Evolutionary conservation across 1,140 invertebrate species (phyloP).

Genomic region (Drosophila pectinifera): DNA sequence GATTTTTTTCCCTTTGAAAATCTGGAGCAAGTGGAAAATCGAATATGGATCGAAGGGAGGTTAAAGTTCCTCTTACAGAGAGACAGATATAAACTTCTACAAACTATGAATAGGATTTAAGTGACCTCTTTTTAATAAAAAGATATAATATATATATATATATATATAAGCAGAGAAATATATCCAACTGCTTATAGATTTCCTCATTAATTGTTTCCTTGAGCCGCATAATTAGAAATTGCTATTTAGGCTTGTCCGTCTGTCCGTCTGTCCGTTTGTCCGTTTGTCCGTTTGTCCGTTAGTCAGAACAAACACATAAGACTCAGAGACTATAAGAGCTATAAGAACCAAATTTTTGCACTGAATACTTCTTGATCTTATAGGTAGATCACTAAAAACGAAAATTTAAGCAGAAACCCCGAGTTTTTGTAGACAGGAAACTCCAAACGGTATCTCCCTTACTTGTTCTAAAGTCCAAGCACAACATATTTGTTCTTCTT

Average conservation of each 20-base stretch:
- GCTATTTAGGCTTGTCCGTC: neutral
- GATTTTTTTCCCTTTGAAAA: constrained; percentile 5
- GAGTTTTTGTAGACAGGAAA: too few species aligned
- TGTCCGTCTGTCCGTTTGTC: neutral
- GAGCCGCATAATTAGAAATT: too few species aligned
- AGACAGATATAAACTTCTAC: neutral
- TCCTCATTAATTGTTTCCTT: too few species aligned
- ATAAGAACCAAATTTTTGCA: neutral
- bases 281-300: neutral
- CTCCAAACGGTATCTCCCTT: too few species aligned
- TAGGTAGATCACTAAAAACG: too few species aligned
- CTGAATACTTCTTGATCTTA: too few species aligned
- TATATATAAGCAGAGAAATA: too few species aligned
- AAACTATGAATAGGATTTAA: neutral
- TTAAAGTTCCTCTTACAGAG: neutral
- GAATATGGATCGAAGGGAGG: constrained; percentile 9
- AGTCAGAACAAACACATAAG: neutral
- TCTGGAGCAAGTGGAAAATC: constrained; percentile 50
- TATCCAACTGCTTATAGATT: too few species aligned
- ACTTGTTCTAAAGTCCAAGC: neutral
- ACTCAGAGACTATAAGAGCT: neutral
- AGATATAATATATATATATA: too few species aligned
- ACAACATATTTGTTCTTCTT: neutral
- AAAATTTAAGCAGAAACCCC: neutral
- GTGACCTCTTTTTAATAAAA: too few species aligned